phyloP scores from a whole-genome alignment of 2,888 invertebrate species.

The Cephonodes hylas region DNA sequence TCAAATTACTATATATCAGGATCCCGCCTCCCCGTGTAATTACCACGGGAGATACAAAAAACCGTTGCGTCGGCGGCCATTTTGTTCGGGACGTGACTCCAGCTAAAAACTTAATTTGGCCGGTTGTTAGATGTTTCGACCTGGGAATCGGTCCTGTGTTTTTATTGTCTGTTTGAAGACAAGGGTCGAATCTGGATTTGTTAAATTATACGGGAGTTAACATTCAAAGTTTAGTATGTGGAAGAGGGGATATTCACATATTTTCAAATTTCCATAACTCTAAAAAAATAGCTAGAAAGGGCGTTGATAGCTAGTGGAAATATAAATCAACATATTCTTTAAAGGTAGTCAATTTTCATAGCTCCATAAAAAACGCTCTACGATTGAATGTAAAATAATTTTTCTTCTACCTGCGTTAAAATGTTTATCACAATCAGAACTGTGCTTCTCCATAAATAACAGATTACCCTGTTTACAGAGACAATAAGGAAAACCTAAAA shows the following conservation, averaged over 20 bases:
- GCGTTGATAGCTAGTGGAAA: too few relatives aligned
- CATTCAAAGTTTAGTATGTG: too few relatives aligned
- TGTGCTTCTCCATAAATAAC: neutral
- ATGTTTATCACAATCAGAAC: neutral
- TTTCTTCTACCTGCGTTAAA: neutral
- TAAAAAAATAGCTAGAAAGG: too few relatives aligned
- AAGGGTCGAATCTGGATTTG: neutral
- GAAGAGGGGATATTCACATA: too few relatives aligned
- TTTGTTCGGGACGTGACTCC: slow-evolving; percentile 32
- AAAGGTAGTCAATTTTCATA: too few relatives aligned
- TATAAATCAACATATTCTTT: too few relatives aligned
- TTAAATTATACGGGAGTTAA: neutral
- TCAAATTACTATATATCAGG: slow-evolving; percentile 8
- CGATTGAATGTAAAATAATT: neutral
- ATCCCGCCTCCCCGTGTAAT: slow-evolving; percentile 8
- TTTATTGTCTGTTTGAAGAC: neutral
- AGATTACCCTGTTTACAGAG: neutral
- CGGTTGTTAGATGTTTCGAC: slow-evolving; percentile 2
- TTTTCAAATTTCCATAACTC: too few relatives aligned
- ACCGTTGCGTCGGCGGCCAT: slow-evolving; percentile 37
- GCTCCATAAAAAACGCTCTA: too few relatives aligned
- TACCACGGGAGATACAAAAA: slow-evolving; percentile 12
- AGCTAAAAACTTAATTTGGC: slow-evolving; percentile 10
- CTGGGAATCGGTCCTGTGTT: neutral
- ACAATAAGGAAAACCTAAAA: slow-evolving; percentile 5